phyloP scores from a whole-genome alignment of 1,140 invertebrate genomes.

The Spodoptera frugiperda region DNA sequence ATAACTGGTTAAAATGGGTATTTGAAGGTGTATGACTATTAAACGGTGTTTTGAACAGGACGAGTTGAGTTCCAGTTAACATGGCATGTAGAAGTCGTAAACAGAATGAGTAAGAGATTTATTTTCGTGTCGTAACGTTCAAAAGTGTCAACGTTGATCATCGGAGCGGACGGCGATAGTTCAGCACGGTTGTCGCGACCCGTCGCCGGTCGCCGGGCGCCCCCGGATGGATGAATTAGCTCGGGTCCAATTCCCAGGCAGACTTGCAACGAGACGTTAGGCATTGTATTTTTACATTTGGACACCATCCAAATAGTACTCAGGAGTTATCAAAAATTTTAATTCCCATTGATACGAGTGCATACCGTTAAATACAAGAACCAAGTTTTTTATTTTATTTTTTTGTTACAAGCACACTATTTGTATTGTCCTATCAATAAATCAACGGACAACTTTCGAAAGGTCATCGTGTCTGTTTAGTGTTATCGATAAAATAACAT shows the following conservation, averaged over 20 bases:
- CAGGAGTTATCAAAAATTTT: constrained; percentile 64
- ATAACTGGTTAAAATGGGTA: no score
- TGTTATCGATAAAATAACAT: constrained; percentile 46
- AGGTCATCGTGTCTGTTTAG: constrained; percentile 44
- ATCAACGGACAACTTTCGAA: constrained; percentile 32
- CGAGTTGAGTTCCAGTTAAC: neutral
- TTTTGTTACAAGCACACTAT: neutral
- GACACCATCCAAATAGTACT: constrained; percentile 77
- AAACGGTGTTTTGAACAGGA: no score
- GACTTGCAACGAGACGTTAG: constrained; percentile 67
- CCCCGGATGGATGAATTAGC: constrained; percentile 44
- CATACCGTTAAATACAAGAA: constrained; percentile 35
- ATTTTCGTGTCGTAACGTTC: constrained; percentile 18
- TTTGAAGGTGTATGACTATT: no score
- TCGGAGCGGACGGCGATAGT: constrained; percentile 6
- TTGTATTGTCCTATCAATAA: constrained; percentile 2
- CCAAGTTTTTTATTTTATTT: neutral
- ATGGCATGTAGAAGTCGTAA: neutral
- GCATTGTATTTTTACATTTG: constrained; percentile 80
- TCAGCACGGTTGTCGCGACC: constrained; percentile 12
- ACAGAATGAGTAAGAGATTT: constrained; percentile 16
- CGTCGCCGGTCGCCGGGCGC: neutral
- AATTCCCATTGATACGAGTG: constrained; percentile 60
- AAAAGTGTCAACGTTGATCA: neutral
- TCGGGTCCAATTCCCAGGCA: constrained; percentile 63